Conservation (phyloP, 2,797 vertebrate genomes). For the Phoeniculus purpureus region DNA sequence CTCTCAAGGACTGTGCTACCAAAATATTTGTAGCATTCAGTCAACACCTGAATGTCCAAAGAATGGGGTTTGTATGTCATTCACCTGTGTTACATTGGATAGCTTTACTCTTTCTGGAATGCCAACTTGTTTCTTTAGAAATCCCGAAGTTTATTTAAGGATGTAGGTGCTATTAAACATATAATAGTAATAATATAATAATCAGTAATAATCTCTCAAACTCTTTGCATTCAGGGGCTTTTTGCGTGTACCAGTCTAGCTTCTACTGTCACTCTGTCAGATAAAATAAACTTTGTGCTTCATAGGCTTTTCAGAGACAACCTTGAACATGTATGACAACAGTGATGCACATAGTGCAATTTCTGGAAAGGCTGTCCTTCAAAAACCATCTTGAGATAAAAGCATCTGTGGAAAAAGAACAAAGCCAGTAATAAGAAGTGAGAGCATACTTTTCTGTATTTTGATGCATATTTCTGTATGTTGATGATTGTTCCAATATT, state of each 20-base stretch:
- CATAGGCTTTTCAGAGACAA: background rate
- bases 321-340: background rate
- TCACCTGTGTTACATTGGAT: background rate
- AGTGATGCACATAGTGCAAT: background rate
- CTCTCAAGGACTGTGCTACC: background rate
- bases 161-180: background rate
- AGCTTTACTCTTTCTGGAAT: background rate
- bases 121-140: background rate
- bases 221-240: background rate
- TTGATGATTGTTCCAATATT: background rate
- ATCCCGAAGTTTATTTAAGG: background rate
- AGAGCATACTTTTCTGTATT: background rate
- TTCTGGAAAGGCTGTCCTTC: background rate
- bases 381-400: background rate
- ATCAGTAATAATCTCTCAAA: background rate
- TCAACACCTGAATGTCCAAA: background rate
- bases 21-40: background rate
- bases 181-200: background rate
- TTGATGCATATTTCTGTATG: background rate
- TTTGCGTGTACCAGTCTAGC: background rate
- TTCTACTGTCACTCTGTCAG: background rate
- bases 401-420: background rate
- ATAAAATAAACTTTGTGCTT: background rate
- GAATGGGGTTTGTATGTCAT: background rate
- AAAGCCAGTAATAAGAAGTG: background rate